Conservation (phyloP, 2,888 invertebrate genomes). For the Lobophora halterata region DNA sequence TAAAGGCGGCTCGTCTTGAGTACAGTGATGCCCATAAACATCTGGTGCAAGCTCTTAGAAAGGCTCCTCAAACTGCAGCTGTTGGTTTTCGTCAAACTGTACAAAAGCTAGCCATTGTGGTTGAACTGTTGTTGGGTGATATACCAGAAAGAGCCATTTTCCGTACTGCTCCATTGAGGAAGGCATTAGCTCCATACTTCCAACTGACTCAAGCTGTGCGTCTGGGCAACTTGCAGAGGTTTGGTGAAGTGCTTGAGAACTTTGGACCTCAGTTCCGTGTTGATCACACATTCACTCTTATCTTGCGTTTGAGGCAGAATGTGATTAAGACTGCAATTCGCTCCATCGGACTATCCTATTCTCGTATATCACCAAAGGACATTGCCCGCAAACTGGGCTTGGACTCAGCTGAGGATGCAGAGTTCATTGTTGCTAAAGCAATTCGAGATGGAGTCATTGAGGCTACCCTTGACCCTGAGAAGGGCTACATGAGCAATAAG, state of each 20-base stretch:
- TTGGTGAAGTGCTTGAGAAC: constrained; percentile 95
- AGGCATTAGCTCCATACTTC: constrained; percentile 96
- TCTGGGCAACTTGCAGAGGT: constrained; percentile 95
- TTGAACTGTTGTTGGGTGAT: constrained; percentile 96
- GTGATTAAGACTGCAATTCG: constrained; percentile 99
- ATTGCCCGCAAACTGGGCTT: constrained; percentile 96
- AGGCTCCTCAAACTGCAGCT: constrained; percentile 99
- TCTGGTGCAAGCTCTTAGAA: constrained; percentile 95
- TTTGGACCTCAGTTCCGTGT: constrained; percentile 94
- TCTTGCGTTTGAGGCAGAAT: constrained; percentile 97
- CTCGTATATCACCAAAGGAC: constrained; percentile 96
- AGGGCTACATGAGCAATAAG: constrained; percentile 98
- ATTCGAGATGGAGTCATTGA: constrained; percentile 99
- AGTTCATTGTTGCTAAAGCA: constrained; percentile 98
- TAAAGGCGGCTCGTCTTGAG: constrained; percentile 98
- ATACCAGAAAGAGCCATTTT: constrained; percentile 98
- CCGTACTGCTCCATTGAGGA: constrained; percentile 92
- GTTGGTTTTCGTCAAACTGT: constrained; percentile 99
- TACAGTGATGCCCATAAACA: constrained; percentile 99
- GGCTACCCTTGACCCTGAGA: constrained; percentile 96
- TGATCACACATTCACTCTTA: constrained; percentile 97
- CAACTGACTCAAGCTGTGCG: constrained; percentile 98
- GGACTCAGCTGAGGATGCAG: constrained; percentile 98
- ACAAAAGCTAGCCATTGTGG: constrained; percentile 96
- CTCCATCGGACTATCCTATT: constrained; percentile 97